phyloP scores from a whole-genome alignment of 1,140 invertebrate genomes.

The Rhopalosiphum padi region DNA sequence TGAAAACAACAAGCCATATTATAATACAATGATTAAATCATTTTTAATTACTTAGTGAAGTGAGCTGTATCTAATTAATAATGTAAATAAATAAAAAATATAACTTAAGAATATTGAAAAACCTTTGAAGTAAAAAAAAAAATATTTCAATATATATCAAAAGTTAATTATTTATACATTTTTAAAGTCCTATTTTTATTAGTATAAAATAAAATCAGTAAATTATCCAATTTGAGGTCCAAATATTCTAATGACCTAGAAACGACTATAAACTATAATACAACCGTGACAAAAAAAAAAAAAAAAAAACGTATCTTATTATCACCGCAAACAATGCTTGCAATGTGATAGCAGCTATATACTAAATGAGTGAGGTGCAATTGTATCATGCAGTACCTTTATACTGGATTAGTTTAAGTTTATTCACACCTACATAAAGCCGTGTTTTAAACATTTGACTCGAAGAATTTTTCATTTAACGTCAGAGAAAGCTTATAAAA shows the following conservation, averaged over 20 bases:
- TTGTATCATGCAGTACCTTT: constrained; percentile 28
- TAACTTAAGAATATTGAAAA: background rate
- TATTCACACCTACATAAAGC: constrained; percentile 38
- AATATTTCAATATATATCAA: background rate
- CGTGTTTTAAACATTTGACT: background rate
- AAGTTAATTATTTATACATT: background rate
- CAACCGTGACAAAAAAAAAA: constrained; percentile 43
- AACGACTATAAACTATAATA: constrained; percentile 39
- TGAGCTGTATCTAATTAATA: background rate
- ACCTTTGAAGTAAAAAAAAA: background rate
- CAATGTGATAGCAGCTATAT: constrained; percentile 24
- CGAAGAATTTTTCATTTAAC: background rate
- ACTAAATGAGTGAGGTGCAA: constrained; percentile 11
- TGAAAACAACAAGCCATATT: background rate
- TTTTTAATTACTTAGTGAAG: background rate
- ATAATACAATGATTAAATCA: background rate
- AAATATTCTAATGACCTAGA: constrained; percentile 43
- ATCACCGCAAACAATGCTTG: constrained; percentile 39
- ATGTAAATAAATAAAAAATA: background rate
- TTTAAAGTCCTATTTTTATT: background rate
- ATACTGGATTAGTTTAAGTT: constrained; percentile 42
- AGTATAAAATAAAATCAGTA: background rate
- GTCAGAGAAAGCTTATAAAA: background rate
- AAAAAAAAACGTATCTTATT: constrained; percentile 57
- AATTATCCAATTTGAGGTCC: constrained; percentile 14